Percentiles rank a stretch among this genome's conserved stretches.
phyloP scores from a whole-genome alignment of 30 jellyfish, hydroid and myxozoan species.

The Chrysaora quinquecirrha region DNA sequence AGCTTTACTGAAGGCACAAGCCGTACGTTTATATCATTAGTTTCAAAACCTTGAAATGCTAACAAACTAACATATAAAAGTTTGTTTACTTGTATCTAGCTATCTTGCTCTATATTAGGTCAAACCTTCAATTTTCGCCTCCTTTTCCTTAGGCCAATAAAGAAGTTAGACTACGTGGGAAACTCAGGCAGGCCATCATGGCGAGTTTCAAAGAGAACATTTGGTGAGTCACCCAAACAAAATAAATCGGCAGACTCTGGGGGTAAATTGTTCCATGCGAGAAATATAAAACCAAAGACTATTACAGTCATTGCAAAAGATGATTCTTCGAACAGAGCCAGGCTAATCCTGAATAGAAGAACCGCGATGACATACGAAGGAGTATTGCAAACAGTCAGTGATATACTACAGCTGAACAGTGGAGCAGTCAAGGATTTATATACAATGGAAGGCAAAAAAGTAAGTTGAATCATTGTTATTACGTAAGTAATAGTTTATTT shows the following conservation, averaged over 20 bases:
- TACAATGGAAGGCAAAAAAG: slow-evolving; percentile 71
- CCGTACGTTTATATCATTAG: too few species aligned
- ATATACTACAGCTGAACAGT: slow-evolving; percentile 54
- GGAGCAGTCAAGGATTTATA: slow-evolving; percentile 72
- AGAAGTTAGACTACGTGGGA: slow-evolving; percentile 52
- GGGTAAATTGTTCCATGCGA: slow-evolving; percentile 52
- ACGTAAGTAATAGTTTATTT: too few species aligned
- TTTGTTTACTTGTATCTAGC: too few species aligned
- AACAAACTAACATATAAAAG: too few species aligned
- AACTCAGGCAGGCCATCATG: slow-evolving; percentile 30
- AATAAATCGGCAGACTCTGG: slow-evolving; percentile 37
- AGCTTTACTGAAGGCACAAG: too few species aligned
- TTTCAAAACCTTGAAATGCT: too few species aligned
- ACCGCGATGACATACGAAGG: slow-evolving; percentile 64
- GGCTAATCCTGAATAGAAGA: slow-evolving; percentile 47
- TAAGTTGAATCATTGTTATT: too few species aligned
- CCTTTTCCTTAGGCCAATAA: slow-evolving; percentile 50
- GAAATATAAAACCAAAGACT: slow-evolving; percentile 60
- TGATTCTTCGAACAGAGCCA: slow-evolving; percentile 62
- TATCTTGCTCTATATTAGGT: too few species aligned
- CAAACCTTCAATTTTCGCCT: too few species aligned
- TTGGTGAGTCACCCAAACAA: neutral
- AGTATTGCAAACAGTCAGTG: slow-evolving; percentile 67
- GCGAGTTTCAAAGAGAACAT: slow-evolving; percentile 30
- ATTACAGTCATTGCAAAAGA: slow-evolving; percentile 74